Evolutionary conservation across 2,888 invertebrate genomes (phyloP).

Genomic region (Stegophylla sp.): DNA sequence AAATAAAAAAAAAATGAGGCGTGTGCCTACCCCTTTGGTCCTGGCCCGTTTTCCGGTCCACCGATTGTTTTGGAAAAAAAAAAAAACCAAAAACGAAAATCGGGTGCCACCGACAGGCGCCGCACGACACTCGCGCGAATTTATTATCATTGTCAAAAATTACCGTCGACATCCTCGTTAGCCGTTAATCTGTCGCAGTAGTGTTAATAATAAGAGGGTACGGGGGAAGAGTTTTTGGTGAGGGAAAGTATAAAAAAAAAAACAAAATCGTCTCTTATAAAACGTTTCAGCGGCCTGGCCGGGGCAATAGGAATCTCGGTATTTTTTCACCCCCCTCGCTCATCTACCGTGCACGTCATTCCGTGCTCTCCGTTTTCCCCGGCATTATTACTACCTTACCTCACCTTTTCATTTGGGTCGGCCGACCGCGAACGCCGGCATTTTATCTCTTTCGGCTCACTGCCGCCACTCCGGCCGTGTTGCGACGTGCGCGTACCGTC

Average conservation of each 20-base stretch:
- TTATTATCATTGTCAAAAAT: background rate
- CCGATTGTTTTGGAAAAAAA: too few species aligned
- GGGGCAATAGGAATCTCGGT: too few species aligned
- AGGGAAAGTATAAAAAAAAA: too few species aligned
- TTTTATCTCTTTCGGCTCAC: background rate
- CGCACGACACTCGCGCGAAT: background rate
- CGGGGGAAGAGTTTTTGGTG: too few species aligned
- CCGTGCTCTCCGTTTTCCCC: background rate
- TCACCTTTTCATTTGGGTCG: constrained; percentile 35
- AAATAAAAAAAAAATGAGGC: too few species aligned
- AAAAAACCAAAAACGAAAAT: too few species aligned
- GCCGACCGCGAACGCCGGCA: constrained; percentile 6
- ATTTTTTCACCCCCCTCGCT: background rate
- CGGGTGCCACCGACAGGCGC: too few species aligned
- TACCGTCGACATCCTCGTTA: constrained; percentile 47
- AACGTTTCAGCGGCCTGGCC: background rate
- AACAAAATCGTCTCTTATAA: too few species aligned
- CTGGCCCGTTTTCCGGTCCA: too few species aligned
- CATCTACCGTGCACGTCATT: too few species aligned
- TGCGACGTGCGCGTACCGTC: background rate
- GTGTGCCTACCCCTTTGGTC: too few species aligned
- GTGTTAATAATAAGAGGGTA: background rate
- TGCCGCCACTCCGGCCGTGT: too few species aligned
- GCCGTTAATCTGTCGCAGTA: constrained; percentile 35
- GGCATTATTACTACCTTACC: background rate